phyloP scores from a whole-genome alignment of 1,140 invertebrate genomes.

The Rhyzopertha dominica region DNA sequence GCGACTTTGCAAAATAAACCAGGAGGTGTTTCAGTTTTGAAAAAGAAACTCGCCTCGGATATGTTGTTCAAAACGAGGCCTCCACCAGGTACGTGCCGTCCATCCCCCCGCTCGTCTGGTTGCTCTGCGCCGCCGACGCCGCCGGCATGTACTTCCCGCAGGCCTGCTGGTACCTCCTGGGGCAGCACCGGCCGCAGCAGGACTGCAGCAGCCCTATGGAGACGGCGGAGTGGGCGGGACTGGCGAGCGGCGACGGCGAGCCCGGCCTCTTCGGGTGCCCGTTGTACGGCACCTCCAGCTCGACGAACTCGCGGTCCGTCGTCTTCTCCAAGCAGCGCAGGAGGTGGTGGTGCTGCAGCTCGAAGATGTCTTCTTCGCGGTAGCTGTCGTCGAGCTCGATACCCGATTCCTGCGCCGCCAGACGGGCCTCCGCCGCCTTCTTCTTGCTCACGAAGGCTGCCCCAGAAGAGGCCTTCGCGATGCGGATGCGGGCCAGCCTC shows the following conservation, averaged over 20 bases:
- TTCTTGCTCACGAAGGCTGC: constrained; percentile 98
- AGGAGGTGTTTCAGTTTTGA: not conserved
- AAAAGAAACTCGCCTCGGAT: not conserved
- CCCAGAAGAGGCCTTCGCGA: constrained; percentile 98
- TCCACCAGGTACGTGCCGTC: constrained; percentile 78
- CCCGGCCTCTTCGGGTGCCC: constrained; percentile 84
- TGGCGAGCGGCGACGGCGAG: constrained; percentile 77
- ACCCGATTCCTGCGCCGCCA: constrained; percentile 87
- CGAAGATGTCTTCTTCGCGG: constrained; percentile 95
- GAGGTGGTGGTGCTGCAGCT: constrained; percentile 98
- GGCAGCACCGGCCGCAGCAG: constrained; percentile 82
- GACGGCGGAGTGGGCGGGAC: constrained; percentile 78
- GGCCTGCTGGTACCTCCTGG: constrained; percentile 81
- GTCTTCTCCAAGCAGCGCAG: constrained; percentile 96
- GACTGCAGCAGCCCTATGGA: constrained; percentile 71
- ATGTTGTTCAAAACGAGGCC: constrained; percentile 63
- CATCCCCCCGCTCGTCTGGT: constrained; percentile 71
- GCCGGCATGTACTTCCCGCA: constrained; percentile 80
- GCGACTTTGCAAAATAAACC: not conserved
- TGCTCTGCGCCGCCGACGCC: constrained; percentile 66
- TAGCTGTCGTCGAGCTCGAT: constrained; percentile 82
- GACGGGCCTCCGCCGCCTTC: constrained; percentile 93
- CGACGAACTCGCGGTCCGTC: constrained; percentile 95
- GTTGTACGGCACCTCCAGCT: constrained; percentile 91
- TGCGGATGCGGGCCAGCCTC: constrained; percentile 90